Evolutionary conservation across 2,888 invertebrate genomes (phyloP).

Genomic region (Galerucella nymphaeae): DNA sequence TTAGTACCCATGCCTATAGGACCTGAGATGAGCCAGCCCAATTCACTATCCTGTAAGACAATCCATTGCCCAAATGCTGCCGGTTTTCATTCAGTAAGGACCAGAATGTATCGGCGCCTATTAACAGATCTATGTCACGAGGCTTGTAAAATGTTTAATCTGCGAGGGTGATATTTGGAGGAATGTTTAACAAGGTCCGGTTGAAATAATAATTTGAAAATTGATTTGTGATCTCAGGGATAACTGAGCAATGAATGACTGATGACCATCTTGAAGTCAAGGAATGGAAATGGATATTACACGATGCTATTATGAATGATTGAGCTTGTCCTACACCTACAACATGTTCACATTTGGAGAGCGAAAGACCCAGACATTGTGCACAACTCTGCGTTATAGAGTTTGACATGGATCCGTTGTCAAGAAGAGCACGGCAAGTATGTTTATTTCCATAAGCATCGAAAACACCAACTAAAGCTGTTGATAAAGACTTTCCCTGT

Average conservation of each 20-base stretch:
- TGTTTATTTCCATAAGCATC: slow-evolving; percentile 3
- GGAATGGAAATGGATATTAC: no score
- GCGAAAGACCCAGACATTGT: neutral
- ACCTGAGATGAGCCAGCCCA: slow-evolving; percentile 13
- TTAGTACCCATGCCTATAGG: no score
- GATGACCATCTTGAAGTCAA: no score
- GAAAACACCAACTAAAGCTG: slow-evolving; percentile 15
- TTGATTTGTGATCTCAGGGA: neutral
- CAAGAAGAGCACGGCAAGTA: no score
- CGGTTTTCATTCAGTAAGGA: no score
- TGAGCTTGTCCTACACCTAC: slow-evolving; percentile 3
- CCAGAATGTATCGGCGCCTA: no score
- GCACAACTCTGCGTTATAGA: no score
- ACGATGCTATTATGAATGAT: neutral
- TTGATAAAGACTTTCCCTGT: slow-evolving; percentile 26
- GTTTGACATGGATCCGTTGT: no score
- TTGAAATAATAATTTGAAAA: no score
- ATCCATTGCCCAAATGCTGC: neutral
- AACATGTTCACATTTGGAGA: neutral
- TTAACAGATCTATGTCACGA: neutral
- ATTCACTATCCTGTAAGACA: slow-evolving; percentile 14
- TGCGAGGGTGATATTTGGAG: neutral
- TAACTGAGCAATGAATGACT: neutral
- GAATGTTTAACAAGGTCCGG: no score
- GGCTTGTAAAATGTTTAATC: neutral